phyloP scores from a whole-genome alignment of 2,888 invertebrate species.

The Acleris holmiana region DNA sequence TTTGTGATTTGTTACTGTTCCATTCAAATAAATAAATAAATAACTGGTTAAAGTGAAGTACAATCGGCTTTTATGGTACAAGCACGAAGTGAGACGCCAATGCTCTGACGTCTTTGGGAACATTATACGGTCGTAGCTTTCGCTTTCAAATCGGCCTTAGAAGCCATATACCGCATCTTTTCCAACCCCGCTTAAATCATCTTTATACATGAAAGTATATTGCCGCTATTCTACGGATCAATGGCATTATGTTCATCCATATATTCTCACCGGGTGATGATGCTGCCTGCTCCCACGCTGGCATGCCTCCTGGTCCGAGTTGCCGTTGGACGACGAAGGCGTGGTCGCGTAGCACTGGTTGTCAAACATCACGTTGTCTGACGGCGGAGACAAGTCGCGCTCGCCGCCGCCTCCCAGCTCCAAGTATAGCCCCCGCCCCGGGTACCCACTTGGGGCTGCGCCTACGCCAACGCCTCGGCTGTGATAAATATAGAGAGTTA shows the following conservation, averaged over 20 bases:
- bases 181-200: no score
- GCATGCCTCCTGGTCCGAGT: constrained; percentile 93
- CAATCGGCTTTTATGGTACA: no score
- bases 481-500: constrained; percentile 4
- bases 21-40: no score
- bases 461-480: constrained; percentile 78
- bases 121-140: no score
- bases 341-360: constrained; percentile 98
- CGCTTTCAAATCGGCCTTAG: no score
- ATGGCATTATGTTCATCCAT: not conserved
- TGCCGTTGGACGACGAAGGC: constrained; percentile 96
- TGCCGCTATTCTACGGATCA: not conserved
- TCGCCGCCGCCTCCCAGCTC: constrained; percentile 87
- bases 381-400: constrained; percentile 92
- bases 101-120: no score
- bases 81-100: no score
- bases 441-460: constrained; percentile 85
- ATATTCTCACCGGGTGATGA: constrained; percentile 84
- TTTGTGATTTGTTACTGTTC: no score
- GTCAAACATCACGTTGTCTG: constrained; percentile 97
- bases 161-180: no score
- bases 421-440: constrained; percentile 89
- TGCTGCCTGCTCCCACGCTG: constrained; percentile 86
- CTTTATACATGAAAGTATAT: no score
- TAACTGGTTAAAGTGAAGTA: no score